Conservation (phyloP, 2,888 invertebrate species). For the Nomada lathburiana region DNA sequence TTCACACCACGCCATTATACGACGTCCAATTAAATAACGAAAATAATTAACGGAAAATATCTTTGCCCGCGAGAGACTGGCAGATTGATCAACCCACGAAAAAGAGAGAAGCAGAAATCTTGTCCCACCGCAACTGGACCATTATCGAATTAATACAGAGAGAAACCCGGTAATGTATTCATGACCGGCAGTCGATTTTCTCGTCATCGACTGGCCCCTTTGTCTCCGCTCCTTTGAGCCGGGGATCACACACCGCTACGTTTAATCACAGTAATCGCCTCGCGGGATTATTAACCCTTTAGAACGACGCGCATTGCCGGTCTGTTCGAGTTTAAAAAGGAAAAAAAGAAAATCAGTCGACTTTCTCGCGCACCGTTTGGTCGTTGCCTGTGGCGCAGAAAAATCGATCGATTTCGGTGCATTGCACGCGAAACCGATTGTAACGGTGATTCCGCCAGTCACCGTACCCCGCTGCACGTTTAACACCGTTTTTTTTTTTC, state of each 20-base stretch:
- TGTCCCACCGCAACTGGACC: conserved; percentile 23
- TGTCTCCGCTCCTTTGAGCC: conserved; percentile 37
- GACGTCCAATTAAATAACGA: conserved; percentile 32
- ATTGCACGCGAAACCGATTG: conserved; percentile 35
- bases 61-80: not conserved
- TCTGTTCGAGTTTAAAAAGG: not conserved
- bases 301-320: conserved; percentile 43
- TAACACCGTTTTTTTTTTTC: not conserved
- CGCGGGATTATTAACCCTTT: conserved; percentile 57
- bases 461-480: not conserved
- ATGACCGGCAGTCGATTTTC: conserved; percentile 26
- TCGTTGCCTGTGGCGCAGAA: conserved; percentile 1
- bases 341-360: conserved; percentile 43
- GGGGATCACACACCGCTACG: conserved; percentile 35
- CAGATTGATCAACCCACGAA: not conserved
- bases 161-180: conserved; percentile 50
- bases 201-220: conserved; percentile 26
- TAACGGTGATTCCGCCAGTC: conserved; percentile 28
- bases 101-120: conserved; percentile 7
- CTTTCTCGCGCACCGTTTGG: conserved; percentile 53
- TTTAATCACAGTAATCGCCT: conserved; percentile 53
- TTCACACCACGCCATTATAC: conserved; percentile 22
- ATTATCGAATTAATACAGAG: conserved; percentile 53
- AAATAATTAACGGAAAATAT: conserved; percentile 31
- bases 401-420: conserved; percentile 48